Evolutionary conservation across 2,797 vertebrate genomes (phyloP).

Genomic region (Manis pentadactyla): DNA sequence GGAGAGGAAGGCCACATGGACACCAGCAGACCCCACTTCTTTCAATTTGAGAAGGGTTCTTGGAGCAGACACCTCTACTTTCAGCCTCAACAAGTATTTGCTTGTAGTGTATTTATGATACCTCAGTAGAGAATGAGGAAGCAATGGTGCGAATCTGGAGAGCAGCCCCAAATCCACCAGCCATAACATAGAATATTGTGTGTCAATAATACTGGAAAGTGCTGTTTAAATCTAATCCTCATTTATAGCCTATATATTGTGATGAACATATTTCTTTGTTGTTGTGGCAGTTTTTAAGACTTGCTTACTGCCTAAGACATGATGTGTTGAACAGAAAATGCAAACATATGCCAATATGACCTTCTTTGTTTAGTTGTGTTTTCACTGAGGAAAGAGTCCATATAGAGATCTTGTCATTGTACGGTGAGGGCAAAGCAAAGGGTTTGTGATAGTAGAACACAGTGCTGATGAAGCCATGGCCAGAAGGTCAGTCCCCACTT

Average conservation of each 20-base stretch:
- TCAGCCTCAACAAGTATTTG: neutral
- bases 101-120: neutral
- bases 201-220: constrained; percentile 54
- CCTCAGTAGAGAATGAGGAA: neutral
- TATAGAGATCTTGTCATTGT: neutral
- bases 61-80: neutral
- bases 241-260: constrained; percentile 61
- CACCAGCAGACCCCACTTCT: neutral
- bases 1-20: neutral
- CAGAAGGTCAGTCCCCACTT: neutral
- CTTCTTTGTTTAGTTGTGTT: neutral
- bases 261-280: constrained; percentile 20
- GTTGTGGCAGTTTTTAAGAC: constrained; percentile 55
- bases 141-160: neutral
- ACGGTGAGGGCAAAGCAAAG: neutral
- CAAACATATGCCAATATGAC: constrained; percentile 41
- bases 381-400: neutral
- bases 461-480: neutral
- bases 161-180: neutral
- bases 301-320: constrained; percentile 29
- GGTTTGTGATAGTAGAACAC: neutral
- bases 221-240: constrained; percentile 69
- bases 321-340: neutral
- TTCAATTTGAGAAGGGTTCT: neutral
- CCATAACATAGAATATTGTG: neutral